Evolutionary conservation across 2,113 vertebrate genomes (phyloP), one percentile per base, ranked within the genome.

Genomic region (Ictalurus furcatus): DNA sequence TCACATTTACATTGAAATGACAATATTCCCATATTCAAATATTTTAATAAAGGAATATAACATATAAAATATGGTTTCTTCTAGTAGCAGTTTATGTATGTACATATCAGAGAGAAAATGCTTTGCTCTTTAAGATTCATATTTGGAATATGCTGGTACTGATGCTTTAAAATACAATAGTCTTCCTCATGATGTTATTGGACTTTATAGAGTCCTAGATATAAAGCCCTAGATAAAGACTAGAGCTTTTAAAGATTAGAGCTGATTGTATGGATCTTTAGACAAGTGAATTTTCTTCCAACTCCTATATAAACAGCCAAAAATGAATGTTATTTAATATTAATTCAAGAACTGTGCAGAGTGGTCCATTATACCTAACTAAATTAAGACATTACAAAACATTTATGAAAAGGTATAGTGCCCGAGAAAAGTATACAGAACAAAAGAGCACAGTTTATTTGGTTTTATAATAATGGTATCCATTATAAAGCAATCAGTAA

Each of bases 381-480:
- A n/a, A 12, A 80, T 19, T 80, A n/a, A 81, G 12, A 80, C 13
- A 17, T n/a, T 54, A n/a, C 2, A 56, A 82, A 59, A 37, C 54
- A 4, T 59, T 34, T 21, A 59, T 21, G 59, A 44, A 63, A 63
- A 44, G 1, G 56, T 4, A 56, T 11, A 88, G 85, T 81, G 87
- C 74, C 5, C 4, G 52, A 11, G 16, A 28, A 85, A 69, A 73
- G 9, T 83, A 30, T 86, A 56, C 65, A 83, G n/a, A 16, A 84
- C 12, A 4, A 84, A 48, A 12, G 63, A 90, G 84, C 76, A 86
- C 76, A 90, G 61, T 95, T 95, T 95, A 95, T 96, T 96, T 91
- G 91, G 82, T 92, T 93, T 90, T 89, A 91, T 90, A 91, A 92
- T 76, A 89, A 67, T n/a, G 89, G 86, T 91, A 92, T 90, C 91